phyloP scores from a whole-genome alignment of 23 tunicate species.

The Diplosoma virens region DNA sequence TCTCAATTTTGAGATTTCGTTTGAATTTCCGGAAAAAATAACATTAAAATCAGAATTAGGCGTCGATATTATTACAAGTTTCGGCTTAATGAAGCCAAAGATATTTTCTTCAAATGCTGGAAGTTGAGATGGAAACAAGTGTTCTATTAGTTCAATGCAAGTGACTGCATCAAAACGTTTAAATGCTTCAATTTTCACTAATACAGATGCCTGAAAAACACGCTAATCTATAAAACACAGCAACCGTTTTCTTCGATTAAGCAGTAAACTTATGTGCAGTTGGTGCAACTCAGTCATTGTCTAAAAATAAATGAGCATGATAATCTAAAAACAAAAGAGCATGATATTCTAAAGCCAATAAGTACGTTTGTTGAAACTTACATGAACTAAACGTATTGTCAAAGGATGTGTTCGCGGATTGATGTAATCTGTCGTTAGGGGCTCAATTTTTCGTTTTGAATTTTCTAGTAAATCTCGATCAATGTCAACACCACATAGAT shows the following conservation, averaged over 20 bases:
- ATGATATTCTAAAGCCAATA: too few relatives aligned
- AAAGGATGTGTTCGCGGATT: constrained; percentile 44
- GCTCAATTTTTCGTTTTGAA: constrained; percentile 25
- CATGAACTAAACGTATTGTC: constrained; percentile 34
- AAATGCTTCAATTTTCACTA: background rate
- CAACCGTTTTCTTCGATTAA: too few relatives aligned
- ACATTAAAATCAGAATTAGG: constrained; percentile 82
- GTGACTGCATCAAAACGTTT: constrained; percentile 37
- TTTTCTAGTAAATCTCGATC: constrained; percentile 19
- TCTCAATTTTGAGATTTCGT: background rate
- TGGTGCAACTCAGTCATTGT: too few relatives aligned
- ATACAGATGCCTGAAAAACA: constrained; percentile 68
- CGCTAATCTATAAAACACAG: too few relatives aligned
- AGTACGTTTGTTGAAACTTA: too few relatives aligned
- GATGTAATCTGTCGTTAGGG: constrained; percentile 37
- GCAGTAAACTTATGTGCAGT: too few relatives aligned
- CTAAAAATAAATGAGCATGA: too few relatives aligned
- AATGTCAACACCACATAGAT: constrained; percentile 62
- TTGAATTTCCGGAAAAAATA: constrained; percentile 19
- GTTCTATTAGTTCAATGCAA: constrained; percentile 74
- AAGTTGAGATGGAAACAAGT: constrained; percentile 23
- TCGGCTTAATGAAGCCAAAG: constrained; percentile 49
- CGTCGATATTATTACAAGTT: constrained; percentile 59
- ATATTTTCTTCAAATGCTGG: constrained; percentile 24
- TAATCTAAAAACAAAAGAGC: too few relatives aligned